These are phyloP conservation scores for Linepithema humile DNA, from an alignment of 1,140 invertebrate species.

Conservation along the genomic window DNA sequence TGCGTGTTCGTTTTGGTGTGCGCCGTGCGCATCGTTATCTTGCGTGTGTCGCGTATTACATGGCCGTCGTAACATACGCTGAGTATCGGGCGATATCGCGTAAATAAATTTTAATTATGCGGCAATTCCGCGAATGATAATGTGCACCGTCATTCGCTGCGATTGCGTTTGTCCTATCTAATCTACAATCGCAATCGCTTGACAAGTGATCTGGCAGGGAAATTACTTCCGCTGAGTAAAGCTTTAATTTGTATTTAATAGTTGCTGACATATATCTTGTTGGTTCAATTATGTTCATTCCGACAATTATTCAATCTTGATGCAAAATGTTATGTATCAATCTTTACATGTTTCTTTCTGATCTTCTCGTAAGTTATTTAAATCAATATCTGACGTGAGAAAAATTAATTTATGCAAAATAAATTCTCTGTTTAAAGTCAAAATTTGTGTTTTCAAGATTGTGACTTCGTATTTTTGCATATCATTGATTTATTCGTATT, in stretches of 20 bases:
- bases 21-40: constrained; percentile 37
- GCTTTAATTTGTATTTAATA: constrained; percentile 13
- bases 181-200: neutral
- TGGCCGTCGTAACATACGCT: constrained; percentile 27
- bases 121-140: constrained; percentile 47
- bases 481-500: neutral
- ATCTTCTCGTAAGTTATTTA: neutral
- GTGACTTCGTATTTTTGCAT: neutral
- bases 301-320: neutral
- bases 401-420: neutral
- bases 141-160: constrained; percentile 48
- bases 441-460: neutral
- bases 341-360: neutral
- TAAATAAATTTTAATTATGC: constrained; percentile 56
- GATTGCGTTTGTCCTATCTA: constrained; percentile 43
- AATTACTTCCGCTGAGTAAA: neutral
- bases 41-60: constrained; percentile 53
- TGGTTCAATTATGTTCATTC: neutral
- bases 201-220: neutral
- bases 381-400: neutral
- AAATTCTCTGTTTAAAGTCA: neutral
- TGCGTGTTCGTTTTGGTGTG: neutral
- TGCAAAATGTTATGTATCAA: neutral
- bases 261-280: neutral
- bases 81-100: constrained; percentile 40